Evolutionary conservation across 2,888 invertebrate genomes (phyloP).

Genomic region (Eupithecia tripunctaria): DNA sequence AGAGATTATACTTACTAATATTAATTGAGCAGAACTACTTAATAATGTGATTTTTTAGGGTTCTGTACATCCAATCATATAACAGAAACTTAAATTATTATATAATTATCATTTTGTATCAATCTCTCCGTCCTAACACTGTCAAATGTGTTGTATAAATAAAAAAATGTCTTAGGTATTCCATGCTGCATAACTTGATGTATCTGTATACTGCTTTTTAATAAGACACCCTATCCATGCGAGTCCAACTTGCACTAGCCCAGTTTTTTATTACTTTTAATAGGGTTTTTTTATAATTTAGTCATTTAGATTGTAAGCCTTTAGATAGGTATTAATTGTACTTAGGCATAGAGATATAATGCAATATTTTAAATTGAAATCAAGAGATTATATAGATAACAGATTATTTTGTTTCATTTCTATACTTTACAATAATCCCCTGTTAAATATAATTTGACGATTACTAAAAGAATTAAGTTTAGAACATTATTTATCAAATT

Average conservation of each 20-base stretch:
- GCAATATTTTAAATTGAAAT: slow-evolving; percentile 60
- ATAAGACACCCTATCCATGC: slow-evolving; percentile 4
- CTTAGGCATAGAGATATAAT: slow-evolving; percentile 54
- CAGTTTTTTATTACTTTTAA: slow-evolving; percentile 62
- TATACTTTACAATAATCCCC: neutral
- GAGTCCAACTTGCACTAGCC: slow-evolving; percentile 1
- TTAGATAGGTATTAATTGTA: slow-evolving; percentile 52
- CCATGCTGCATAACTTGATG: neutral
- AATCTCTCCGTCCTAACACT: neutral
- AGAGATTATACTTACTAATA: slow-evolving; percentile 41
- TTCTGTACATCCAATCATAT: slow-evolving; percentile 8
- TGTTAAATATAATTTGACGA: neutral
- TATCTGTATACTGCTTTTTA: neutral
- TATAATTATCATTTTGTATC: neutral
- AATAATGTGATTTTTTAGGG: slow-evolving; percentile 71
- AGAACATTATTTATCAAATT: neutral
- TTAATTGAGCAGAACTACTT: slow-evolving; percentile 62
- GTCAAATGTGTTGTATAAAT: neutral
- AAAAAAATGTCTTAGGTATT: neutral
- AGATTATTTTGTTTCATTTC: slow-evolving; percentile 35
- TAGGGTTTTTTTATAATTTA: slow-evolving; percentile 68
- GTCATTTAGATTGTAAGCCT: slow-evolving; percentile 76
- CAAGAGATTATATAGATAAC: slow-evolving; percentile 46
- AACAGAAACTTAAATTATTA: neutral
- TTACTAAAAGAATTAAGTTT: neutral